These are phyloP conservation scores for Pyrochroa serraticornis DNA, from an alignment of 2,888 invertebrate genomes.

Conservation along the genomic window DNA sequence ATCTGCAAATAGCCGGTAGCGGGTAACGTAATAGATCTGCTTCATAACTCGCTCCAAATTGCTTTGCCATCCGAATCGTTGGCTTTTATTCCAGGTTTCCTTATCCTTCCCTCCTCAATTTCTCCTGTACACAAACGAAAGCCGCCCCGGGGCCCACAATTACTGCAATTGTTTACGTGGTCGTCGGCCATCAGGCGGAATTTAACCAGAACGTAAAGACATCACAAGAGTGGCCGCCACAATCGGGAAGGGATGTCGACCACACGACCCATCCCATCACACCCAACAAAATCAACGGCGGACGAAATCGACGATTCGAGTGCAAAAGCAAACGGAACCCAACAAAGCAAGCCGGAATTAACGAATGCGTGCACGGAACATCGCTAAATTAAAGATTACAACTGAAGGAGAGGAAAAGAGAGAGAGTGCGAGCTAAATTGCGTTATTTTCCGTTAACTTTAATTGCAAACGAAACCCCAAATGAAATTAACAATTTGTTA, in stretches of 20 bases:
- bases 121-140: neutral
- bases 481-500: constrained; percentile 24
- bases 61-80: too few relatives aligned
- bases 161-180: neutral
- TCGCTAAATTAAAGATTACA: constrained; percentile 29
- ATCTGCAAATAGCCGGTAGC: too few relatives aligned
- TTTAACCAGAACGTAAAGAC: too few relatives aligned
- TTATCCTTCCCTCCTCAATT: too few relatives aligned
- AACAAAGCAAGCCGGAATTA: constrained; percentile 26
- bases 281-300: neutral
- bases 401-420: neutral
- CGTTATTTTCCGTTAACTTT: constrained; percentile 28
- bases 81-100: too few relatives aligned
- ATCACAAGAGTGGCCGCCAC: too few relatives aligned
- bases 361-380: constrained; percentile 28
- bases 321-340: constrained; percentile 21
- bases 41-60: too few relatives aligned
- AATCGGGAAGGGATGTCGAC: too few relatives aligned
- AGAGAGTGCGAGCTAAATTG: constrained; percentile 10
- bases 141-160: neutral
- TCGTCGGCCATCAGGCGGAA: neutral
- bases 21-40: too few relatives aligned
- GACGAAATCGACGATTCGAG: constrained; percentile 10
- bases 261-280: too few relatives aligned
- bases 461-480: constrained; percentile 27